Evolutionary conservation across 2,113 vertebrate species (phyloP), one percentile per base, ranked within the genome.

Genomic region (Cyanoderma ruficeps): DNA sequence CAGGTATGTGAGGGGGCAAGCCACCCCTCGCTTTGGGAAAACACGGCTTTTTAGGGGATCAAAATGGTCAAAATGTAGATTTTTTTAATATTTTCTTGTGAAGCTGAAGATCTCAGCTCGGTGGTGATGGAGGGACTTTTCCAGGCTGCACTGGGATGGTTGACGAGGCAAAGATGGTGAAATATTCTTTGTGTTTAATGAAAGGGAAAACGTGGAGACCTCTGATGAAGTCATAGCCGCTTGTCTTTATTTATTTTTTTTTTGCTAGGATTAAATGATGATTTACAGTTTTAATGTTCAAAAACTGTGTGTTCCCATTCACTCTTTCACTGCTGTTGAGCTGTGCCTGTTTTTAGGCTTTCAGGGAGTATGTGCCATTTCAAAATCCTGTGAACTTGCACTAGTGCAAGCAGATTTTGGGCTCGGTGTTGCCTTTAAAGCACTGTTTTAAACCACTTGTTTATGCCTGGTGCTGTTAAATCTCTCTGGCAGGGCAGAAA

Each of bases 1-100:
- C 98, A 99, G 99, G 99, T 99, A 96, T 94, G 95, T 84, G 64
- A 4, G 27, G 37, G 46, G 13, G 4, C 46, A 22, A 1, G 11
- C 2, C 47, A 10, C 59, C 2, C 46, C 24, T 69, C 12, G 1
- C 2, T 37, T 6, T 3, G 4, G 37, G 13, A 18, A 10, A 41
- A 2, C 4, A 1, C 2, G 0, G 7, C 10, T 30, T 35, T 46
- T 30, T 33, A 2, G 3, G 37, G 14, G 47, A 3, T 65, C 23
- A 23, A 8, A 42, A 7, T 4, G 5, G 2, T 59, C 25, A 21
- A 16, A 16, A 6, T 4, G n/a, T 3, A 7, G 17, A 41, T n/a
- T n/a, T n/a, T n/a, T n/a, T n/a, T n/a, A n/a, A n/a, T n/a, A n/a
- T n/a, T 60, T 60, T 19, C 30, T n/a, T n/a, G 31, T 17, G 12